phyloP scores from a whole-genome alignment of 1,140 invertebrate species.

The Bradysia coprophila region DNA sequence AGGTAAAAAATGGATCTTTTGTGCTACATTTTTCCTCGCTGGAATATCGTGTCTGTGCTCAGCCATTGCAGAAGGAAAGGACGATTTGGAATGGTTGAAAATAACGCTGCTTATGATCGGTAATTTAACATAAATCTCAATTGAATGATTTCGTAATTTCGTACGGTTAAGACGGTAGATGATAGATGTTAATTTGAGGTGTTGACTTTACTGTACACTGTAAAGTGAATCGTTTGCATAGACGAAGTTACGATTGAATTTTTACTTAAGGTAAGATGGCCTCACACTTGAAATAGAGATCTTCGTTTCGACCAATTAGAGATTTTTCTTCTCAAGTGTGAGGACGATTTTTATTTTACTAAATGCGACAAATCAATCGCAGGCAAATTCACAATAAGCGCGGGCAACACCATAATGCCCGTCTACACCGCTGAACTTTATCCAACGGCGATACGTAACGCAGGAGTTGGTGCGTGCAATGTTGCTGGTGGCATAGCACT shows the following conservation, averaged over 20 bases:
- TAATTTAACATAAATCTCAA: conserved; percentile 2
- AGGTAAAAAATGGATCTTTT: conserved; percentile 44
- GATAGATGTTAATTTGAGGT: too few relatives aligned
- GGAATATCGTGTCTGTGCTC: conserved; percentile 42
- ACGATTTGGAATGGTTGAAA: conserved; percentile 32
- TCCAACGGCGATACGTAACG: conserved; percentile 49
- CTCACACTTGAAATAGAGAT: too few relatives aligned
- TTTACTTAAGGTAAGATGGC: too few relatives aligned
- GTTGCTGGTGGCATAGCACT: conserved; percentile 45
- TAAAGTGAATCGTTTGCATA: too few relatives aligned
- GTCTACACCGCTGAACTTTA: conserved; percentile 56
- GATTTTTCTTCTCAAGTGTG: too few relatives aligned
- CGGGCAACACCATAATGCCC: conserved; percentile 49
- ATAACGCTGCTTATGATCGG: conserved; percentile 41
- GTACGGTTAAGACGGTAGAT: too few relatives aligned
- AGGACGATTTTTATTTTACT: too few relatives aligned
- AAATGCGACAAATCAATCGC: conserved; percentile 5
- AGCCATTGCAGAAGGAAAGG: conserved; percentile 26
- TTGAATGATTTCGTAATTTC: background rate
- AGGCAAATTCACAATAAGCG: conserved; percentile 45
- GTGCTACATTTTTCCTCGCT: conserved; percentile 38
- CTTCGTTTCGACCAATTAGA: too few relatives aligned
- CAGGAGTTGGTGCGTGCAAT: conserved; percentile 51
- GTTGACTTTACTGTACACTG: too few relatives aligned
- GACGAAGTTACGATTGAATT: too few relatives aligned